Base-by-base conservation (phyloP, 2,113 vertebrate species). In the Neodontobutis hainanensis region DNA sequence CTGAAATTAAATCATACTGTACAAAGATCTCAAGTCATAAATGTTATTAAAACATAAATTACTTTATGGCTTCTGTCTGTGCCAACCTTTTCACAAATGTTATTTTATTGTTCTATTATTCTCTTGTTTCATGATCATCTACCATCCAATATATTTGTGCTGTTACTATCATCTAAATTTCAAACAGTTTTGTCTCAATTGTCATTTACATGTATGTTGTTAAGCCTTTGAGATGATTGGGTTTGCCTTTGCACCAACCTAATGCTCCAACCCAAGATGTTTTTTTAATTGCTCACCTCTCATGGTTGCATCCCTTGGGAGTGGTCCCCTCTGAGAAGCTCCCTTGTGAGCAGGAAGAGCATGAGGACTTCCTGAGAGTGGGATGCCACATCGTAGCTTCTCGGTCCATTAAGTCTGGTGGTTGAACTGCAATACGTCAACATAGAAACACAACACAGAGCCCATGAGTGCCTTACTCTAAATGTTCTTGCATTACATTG, bases 391-490 rank as follows among this genome's bases (percentile, higher is more conserved):
- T 92, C 15, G 94, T 78, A 6, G 83, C 85, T n/a, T 92, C 94
- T 0, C 94, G 93, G 0, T 98, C 97, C 85, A 96, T 95, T 82
- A 98, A 88, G 77, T 99, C 97, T 80, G 95, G 94, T 64, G 95
- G 91, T 61, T 89, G 95, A 94, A 87, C 4, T 75, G 77, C 72
- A 74, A 42, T 4, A 69, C 2, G 8, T 46, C 47, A 55, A 63
- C 48, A 59, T 53, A 63, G n/a, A 67, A 9, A 71, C 8, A 68
- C 48, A 66, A 0, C 55, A 58, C 51, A 12, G 36, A 1, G 9
- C 9, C n/a, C 15, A 9, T 16, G 40, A 5, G 4, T 4, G 12
- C 7, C 11, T 38, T 2, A 6, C 5, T 44, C 66, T 40, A 61
- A 34, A 12, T 46, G 11, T 0, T 46, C 44, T 12, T 46, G 15